phyloP scores from a whole-genome alignment of 2,113 vertebrate genomes.

The Leuciscus idus region DNA sequence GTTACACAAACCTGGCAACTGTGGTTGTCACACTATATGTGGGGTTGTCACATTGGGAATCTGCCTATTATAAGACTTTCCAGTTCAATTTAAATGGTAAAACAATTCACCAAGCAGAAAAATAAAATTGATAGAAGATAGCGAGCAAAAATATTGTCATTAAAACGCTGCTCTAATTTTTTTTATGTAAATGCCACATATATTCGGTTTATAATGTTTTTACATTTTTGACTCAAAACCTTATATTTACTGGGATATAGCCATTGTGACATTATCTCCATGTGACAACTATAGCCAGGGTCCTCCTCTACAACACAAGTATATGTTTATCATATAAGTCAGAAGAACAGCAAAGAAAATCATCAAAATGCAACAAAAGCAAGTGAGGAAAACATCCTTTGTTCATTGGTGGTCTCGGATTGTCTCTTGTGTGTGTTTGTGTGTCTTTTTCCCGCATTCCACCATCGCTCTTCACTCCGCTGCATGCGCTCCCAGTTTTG shows the following conservation, averaged over 20 bases:
- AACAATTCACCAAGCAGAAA: too few species aligned
- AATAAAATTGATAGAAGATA: too few species aligned
- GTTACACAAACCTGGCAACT: too few species aligned
- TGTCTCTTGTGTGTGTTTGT: conserved; percentile 66
- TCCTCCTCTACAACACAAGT: background rate
- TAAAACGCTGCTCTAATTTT: too few species aligned
- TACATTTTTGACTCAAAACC: background rate
- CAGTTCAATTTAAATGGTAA: too few species aligned
- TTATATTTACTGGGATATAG: background rate
- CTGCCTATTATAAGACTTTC: background rate
- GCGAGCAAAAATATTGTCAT: too few species aligned
- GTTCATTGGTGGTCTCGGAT: conserved; percentile 48
- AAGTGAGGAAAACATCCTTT: conserved; percentile 16
- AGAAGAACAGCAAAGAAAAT: conserved; percentile 4
- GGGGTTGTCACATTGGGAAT: background rate
- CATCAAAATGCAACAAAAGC: conserved; percentile 18
- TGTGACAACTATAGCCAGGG: background rate
- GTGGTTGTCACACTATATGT: background rate
- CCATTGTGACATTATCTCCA: background rate
- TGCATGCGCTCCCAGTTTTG: conserved; percentile 76
- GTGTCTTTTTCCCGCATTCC: conserved; percentile 78
- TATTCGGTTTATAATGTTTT: background rate
- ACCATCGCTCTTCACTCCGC: conserved; percentile 69
- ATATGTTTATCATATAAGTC: background rate
- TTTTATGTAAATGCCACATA: too few species aligned